Base-by-base conservation (phyloP, 2,888 invertebrate genomes). In the Matsumyia berberina region DNA sequence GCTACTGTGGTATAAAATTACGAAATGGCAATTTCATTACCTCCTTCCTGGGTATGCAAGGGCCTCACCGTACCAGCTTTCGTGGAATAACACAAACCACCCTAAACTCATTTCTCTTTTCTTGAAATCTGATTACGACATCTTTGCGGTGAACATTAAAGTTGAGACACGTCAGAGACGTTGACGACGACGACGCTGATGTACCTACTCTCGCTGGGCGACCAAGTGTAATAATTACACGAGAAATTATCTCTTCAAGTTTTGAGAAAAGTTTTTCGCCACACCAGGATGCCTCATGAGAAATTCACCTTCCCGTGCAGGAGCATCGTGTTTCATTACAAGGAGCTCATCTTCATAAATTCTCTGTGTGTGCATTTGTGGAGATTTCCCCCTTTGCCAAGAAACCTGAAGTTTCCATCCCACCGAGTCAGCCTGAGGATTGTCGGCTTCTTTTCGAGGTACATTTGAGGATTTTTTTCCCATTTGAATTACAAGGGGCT, bases 261-360 rank as follows among this genome's bases (percentile, higher is more conserved):
- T 69, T 70, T 60, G 15, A 39, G 64, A 58, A 33, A 58, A 51
- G 35, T 58, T 53, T 66, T 42, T 0, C n/a, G 46, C 55, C 46
- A n/a, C 37, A 57, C 57, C 35, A 46, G 15, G 17, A 53, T 60
- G 44, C 33, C 19, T n/a, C 39, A 2, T 12, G n/a, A 37, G 9
- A 8, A 31, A 15, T 3, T 44, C 17, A 35, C 15, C 9, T 29
- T 51, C 39, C 24, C 12, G 17, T 29, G 4, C 42, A 35, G n/a
- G 39, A 62, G 33, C 24, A 37, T 35, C n/a, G 55, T 51, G 58
- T 49, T 51, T 33, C 31, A 66, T 66, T 66, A 64, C 76, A 51
- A 70, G 76, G 31, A 77, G 82, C 77, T 82, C 70, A 66, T 77
- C 53, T 66, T 82, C 66, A 60, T 66, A 77, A 67, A 72, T 66